These are phyloP conservation scores for Enteromius treurensis DNA, from an alignment of 2,797 vertebrate species.

Conservation along the genomic window DNA sequence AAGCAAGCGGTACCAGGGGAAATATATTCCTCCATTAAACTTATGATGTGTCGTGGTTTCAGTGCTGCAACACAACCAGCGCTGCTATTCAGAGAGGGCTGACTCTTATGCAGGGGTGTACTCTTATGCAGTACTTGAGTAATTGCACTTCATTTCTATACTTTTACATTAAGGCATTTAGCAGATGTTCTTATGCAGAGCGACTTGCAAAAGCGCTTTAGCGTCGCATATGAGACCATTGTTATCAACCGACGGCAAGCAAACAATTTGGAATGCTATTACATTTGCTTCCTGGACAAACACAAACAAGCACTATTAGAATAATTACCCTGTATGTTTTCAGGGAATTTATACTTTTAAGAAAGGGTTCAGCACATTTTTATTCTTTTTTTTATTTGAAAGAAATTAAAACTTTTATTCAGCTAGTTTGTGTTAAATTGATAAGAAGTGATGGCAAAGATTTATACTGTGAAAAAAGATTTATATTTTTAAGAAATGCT, in stretches of 20 bases:
- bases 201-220: background rate
- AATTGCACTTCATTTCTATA: conserved; percentile 18
- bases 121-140: background rate
- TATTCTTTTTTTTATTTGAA: too few species aligned
- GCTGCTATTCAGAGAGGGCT: conserved; percentile 17
- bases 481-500: too few species aligned
- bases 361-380: background rate
- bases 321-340: background rate
- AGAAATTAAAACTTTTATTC: too few species aligned
- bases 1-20: conserved; percentile 34
- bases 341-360: background rate
- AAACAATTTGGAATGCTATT: conserved; percentile 3
- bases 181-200: conserved; percentile 10
- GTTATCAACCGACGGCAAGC: conserved; percentile 19
- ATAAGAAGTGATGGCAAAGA: too few species aligned
- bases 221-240: background rate
- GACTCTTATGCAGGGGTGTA: conserved; percentile 8
- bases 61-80: conserved; percentile 13
- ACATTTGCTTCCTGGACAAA: conserved; percentile 11
- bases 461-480: too few species aligned
- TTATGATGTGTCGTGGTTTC: conserved; percentile 9
- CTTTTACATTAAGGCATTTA: conserved; percentile 35
- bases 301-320: conserved; percentile 7
- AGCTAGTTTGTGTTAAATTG: too few species aligned
- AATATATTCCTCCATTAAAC: conserved; percentile 32